Percentiles rank a stretch among this genome's conserved stretches.
These are phyloP conservation scores for Cryptomyrus ogoouensis DNA, from an alignment of 2,113 vertebrate genomes.

Conservation along the genomic window DNA sequence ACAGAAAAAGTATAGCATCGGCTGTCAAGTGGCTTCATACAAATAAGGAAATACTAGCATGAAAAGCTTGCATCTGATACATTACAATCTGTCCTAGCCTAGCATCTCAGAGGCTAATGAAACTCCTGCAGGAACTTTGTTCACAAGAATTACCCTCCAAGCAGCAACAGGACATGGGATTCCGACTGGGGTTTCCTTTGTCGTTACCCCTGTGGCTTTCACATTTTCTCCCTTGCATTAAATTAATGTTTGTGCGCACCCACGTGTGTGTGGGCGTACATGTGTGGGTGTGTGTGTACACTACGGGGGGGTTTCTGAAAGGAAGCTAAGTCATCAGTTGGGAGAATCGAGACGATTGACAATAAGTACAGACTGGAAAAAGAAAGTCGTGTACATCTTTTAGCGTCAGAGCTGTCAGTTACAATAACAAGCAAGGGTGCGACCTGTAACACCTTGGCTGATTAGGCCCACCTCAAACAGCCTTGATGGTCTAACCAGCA, in stretches of 20 bases:
- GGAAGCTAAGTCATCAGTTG: neutral
- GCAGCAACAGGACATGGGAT: neutral
- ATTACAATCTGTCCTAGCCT: neutral
- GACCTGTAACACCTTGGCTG: neutral
- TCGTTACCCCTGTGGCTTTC: neutral
- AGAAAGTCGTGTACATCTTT: neutral
- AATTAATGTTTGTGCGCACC: neutral
- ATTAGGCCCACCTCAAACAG: neutral
- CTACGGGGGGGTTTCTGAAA: conserved; percentile 4
- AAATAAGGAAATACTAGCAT: neutral
- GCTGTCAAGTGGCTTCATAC: neutral
- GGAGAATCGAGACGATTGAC: conserved; percentile 2
- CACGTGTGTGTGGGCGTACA: neutral
- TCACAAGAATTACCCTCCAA: neutral
- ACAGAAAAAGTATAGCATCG: neutral
- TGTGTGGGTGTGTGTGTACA: neutral
- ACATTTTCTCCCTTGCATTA: neutral
- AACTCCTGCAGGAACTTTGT: neutral
- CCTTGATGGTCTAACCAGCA: neutral
- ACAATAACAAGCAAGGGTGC: neutral
- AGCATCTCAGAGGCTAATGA: neutral
- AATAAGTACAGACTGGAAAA: neutral
- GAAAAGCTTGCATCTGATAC: neutral
- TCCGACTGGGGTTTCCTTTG: neutral
- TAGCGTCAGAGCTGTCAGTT: neutral